Percentiles rank a stretch among this genome's conserved stretches.
Conservation (phyloP, 1,140 invertebrate species). For the Drosophila ercepeae region DNA sequence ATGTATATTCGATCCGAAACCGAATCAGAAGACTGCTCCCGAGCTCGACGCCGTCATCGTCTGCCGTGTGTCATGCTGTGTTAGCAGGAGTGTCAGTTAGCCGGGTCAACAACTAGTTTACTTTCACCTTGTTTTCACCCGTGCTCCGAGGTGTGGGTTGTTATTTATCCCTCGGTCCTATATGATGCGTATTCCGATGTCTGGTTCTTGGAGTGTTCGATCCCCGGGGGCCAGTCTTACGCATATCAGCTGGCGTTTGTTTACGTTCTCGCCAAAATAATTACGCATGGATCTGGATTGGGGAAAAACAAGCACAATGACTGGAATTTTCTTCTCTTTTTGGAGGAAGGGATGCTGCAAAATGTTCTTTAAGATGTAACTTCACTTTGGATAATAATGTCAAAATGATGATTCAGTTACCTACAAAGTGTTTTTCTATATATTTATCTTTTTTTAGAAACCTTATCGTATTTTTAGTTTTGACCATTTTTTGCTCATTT, state of each 20-base stretch:
- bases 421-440: background rate
- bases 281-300: conserved; percentile 59
- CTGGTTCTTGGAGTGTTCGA: conserved; percentile 1
- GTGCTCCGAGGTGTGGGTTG: conserved; percentile 14
- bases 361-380: background rate
- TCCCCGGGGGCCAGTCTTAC: conserved; percentile 24
- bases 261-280: conserved; percentile 53
- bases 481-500: background rate
- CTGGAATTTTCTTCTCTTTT: background rate
- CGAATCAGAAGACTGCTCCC: conserved; percentile 3
- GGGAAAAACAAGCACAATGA: conserved; percentile 26
- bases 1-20: conserved; percentile 13
- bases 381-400: background rate
- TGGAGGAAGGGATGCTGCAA: background rate
- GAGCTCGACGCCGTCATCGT: background rate
- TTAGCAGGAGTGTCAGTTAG: conserved; percentile 62
- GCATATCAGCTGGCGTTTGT: conserved; percentile 72
- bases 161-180: conserved; percentile 24
- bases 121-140: conserved; percentile 7
- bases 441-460: background rate
- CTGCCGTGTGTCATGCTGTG: conserved; percentile 46
- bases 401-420: no score
- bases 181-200: conserved; percentile 7
- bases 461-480: conserved; percentile 18
- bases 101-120: conserved; percentile 10